Evolutionary conservation across 2,113 vertebrate species (phyloP).

Genomic region (Mastomys natalensis): DNA sequence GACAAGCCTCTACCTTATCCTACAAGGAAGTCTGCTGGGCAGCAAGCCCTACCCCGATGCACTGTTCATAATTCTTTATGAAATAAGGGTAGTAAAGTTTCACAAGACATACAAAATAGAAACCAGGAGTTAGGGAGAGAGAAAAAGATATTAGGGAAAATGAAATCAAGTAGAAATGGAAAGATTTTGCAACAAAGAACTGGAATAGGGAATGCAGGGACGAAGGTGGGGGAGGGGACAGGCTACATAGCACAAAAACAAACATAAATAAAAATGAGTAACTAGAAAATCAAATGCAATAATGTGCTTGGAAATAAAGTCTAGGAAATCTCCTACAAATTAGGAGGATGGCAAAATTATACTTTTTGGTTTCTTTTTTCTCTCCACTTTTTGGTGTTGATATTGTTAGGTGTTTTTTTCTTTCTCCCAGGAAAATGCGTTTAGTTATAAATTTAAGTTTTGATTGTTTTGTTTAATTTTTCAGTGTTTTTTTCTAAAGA

Average conservation of each 20-base stretch:
- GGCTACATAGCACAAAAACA: neutral
- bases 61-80: conserved; percentile 4
- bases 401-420: no score
- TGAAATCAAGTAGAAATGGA: neutral
- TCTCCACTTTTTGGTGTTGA: neutral
- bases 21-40: neutral
- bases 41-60: neutral
- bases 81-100: neutral
- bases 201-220: neutral
- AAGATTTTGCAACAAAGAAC: conserved; percentile 21
- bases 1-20: neutral
- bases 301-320: no score
- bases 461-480: neutral
- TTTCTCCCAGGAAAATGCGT: no score
- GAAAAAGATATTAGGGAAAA: conserved; percentile 13
- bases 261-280: neutral
- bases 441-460: neutral
- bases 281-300: neutral
- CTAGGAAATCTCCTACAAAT: no score
- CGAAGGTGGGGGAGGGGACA: neutral
- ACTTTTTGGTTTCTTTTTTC: neutral
- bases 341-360: neutral
- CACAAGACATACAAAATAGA: conserved; percentile 36
- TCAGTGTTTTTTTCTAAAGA: neutral
- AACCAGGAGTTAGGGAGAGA: neutral